A percentile compares a stretch with the other conserved stretches of the same genome.
phyloP scores from a whole-genome alignment of 2,797 vertebrate species.

The Ambastaia sidthimunki region DNA sequence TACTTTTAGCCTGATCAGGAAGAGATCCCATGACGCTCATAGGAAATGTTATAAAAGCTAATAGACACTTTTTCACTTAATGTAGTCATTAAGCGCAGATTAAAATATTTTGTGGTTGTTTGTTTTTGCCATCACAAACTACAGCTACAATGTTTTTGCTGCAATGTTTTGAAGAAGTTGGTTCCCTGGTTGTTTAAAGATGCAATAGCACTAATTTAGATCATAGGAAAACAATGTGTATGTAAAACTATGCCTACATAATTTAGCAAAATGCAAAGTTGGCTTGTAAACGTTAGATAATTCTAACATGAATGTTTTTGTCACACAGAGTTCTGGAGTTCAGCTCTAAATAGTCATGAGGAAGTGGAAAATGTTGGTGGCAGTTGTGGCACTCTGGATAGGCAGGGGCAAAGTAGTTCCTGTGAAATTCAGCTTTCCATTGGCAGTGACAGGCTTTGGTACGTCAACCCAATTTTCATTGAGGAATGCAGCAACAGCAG shows the following conservation, averaged over 20 bases:
- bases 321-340: constrained; percentile 89
- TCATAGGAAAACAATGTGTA: background rate
- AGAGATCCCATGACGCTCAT: background rate
- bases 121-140: background rate
- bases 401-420: constrained; percentile 67
- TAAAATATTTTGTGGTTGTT: background rate
- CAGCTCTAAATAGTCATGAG: constrained; percentile 76
- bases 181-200: background rate
- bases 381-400: constrained; percentile 33
- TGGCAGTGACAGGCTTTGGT: constrained; percentile 82
- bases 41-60: background rate
- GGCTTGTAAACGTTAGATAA: background rate
- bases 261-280: background rate
- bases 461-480: constrained; percentile 88
- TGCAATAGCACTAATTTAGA: no score
- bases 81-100: background rate
- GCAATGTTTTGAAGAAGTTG: background rate
- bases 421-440: constrained; percentile 79
- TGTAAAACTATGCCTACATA: background rate
- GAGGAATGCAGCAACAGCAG: constrained; percentile 77
- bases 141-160: background rate
- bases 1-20: background rate
- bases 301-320: constrained; percentile 27
- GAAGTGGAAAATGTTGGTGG: constrained; percentile 13
- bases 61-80: background rate